These are phyloP conservation scores for Nemotelus nigrinus DNA, from an alignment of 2,888 invertebrate genomes.

Conservation along the genomic window DNA sequence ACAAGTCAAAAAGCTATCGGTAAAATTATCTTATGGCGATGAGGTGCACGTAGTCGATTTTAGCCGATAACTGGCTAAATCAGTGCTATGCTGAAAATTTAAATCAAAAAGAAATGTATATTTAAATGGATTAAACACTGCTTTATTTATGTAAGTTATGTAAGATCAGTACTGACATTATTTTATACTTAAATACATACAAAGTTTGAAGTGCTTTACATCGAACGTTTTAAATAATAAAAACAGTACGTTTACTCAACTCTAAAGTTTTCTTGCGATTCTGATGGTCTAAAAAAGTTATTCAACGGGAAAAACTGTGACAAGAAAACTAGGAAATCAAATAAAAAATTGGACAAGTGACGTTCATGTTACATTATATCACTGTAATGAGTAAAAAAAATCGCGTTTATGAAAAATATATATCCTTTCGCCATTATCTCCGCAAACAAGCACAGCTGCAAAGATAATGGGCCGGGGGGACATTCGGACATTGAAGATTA, in stretches of 20 bases:
- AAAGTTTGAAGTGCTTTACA: slow-evolving; percentile 28
- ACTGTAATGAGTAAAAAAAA: slow-evolving; percentile 10
- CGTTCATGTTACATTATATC: slow-evolving; percentile 24
- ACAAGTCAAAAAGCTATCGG: too few relatives aligned
- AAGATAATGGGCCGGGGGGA: too few relatives aligned
- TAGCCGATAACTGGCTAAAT: not conserved
- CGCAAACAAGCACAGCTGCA: too few relatives aligned
- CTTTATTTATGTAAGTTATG: slow-evolving; percentile 28
- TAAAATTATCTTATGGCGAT: too few relatives aligned
- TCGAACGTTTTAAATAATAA: slow-evolving; percentile 24
- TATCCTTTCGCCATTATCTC: slow-evolving; percentile 8
- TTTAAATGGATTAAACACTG: slow-evolving; percentile 38
- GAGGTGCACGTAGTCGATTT: too few relatives aligned
- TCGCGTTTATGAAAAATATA: not conserved
- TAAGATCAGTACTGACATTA: slow-evolving; percentile 37
- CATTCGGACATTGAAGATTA: too few relatives aligned
- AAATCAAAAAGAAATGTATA: not conserved
- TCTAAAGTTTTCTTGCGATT: not conserved
- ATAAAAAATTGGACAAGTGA: slow-evolving; percentile 42
- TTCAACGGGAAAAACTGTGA: slow-evolving; percentile 4
- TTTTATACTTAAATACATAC: slow-evolving; percentile 42
- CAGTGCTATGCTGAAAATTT: not conserved
- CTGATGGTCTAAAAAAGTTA: not conserved
- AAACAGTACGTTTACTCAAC: slow-evolving; percentile 1
- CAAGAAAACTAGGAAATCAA: slow-evolving; percentile 43